Evolutionary conservation across 2,113 vertebrate species (phyloP).

Genomic region (Laticauda laticaudata): DNA sequence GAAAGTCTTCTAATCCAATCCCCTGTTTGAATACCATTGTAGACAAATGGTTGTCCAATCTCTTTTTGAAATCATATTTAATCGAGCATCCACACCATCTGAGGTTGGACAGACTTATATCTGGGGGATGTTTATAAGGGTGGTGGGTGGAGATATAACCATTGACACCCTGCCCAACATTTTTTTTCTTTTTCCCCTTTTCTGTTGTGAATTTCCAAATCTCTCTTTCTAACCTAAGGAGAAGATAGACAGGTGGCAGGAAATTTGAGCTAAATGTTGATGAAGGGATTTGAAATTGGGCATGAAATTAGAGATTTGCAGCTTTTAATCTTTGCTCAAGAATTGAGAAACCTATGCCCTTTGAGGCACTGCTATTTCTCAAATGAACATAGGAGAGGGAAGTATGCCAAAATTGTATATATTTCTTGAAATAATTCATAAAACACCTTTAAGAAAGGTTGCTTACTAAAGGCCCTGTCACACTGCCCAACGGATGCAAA

Average conservation of each 20-base stretch:
- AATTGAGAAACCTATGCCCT: neutral
- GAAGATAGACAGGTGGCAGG: neutral
- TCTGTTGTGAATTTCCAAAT: neutral
- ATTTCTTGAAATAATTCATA: neutral
- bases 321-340: neutral
- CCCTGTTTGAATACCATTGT: neutral
- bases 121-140: neutral
- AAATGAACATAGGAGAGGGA: neutral
- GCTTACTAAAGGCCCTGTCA: neutral
- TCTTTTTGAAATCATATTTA: neutral
- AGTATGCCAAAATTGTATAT: neutral
- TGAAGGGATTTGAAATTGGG: neutral
- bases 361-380: neutral
- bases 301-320: neutral
- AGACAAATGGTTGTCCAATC: neutral
- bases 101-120: neutral
- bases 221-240: neutral
- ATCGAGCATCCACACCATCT: neutral
- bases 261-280: neutral
- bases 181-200: neutral
- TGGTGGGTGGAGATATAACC: neutral
- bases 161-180: neutral
- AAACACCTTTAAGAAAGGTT: neutral
- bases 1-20: neutral
- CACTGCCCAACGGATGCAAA: too few relatives aligned